Conservation (phyloP, 2,797 vertebrate species). For the Thalassophryne amazonica region DNA sequence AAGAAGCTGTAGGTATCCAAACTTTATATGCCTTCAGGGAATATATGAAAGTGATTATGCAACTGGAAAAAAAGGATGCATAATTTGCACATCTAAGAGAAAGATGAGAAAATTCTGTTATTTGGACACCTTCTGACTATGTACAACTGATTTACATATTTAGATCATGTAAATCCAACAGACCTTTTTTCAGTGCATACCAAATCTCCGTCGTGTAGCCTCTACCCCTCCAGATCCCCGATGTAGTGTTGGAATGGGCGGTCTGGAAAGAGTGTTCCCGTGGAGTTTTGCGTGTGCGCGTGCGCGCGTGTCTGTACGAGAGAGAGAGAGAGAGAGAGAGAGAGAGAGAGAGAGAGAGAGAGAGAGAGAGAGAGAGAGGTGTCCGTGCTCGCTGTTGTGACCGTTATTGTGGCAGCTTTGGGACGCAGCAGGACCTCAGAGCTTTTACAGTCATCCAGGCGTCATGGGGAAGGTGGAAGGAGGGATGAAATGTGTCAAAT, state of each 20-base stretch:
- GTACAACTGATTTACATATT: too few species aligned
- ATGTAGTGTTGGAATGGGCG: conserved; percentile 68
- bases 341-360: conserved; percentile 27
- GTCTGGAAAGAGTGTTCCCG: conserved; percentile 74
- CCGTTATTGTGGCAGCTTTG: conserved; percentile 43
- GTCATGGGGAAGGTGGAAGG: conserved; percentile 87
- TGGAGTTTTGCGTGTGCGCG: conserved; percentile 26
- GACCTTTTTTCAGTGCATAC: too few species aligned
- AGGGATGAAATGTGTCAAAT: conserved; percentile 91
- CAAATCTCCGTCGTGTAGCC: conserved; percentile 35
- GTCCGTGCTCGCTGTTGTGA: conserved; percentile 19
- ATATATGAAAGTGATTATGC: too few species aligned
- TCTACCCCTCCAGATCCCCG: conserved; percentile 43
- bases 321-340: conserved; percentile 25
- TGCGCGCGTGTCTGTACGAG: not conserved
- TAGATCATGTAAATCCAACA: too few species aligned
- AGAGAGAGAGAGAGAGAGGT: conserved; percentile 12
- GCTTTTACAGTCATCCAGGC: conserved; percentile 9
- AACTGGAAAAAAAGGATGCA: too few species aligned
- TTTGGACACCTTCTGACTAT: too few species aligned
- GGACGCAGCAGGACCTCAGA: not conserved
- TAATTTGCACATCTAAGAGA: too few species aligned
- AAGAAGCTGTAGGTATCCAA: too few species aligned
- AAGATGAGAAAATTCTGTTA: too few species aligned
- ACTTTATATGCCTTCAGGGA: too few species aligned